phyloP scores from a whole-genome alignment of 2,888 invertebrate genomes.

The Drosophila siamana region DNA sequence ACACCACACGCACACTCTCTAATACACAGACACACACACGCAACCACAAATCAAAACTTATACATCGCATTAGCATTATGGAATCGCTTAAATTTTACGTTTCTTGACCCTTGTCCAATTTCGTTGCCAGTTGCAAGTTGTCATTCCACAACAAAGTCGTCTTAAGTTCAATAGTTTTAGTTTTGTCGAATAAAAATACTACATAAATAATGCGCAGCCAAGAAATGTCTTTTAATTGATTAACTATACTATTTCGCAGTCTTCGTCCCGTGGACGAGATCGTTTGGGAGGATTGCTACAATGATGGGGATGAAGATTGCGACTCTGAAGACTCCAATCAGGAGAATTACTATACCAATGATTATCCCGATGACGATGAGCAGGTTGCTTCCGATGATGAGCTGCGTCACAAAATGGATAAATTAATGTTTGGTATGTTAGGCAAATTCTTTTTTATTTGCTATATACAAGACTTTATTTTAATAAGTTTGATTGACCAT shows the following conservation, averaged over 20 bases:
- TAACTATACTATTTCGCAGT: constrained; percentile 56
- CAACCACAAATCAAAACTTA: neutral
- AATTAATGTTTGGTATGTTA: constrained; percentile 80
- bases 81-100: constrained; percentile 9
- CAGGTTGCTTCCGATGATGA: constrained; percentile 86
- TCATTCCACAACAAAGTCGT: constrained; percentile 61
- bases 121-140: constrained; percentile 56
- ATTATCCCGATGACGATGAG: constrained; percentile 90
- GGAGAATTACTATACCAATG: constrained; percentile 91
- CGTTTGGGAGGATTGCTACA: constrained; percentile 82
- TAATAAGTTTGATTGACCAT: too few relatives aligned
- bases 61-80: constrained; percentile 12
- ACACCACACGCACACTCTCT: constrained; percentile 11
- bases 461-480: too few relatives aligned
- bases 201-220: constrained; percentile 23
- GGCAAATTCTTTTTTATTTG: neutral
- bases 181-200: constrained; percentile 36
- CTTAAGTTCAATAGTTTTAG: constrained; percentile 62
- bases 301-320: constrained; percentile 85
- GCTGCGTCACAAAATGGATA: constrained; percentile 87
- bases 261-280: constrained; percentile 81
- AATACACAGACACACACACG: constrained; percentile 3
- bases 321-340: constrained; percentile 91
- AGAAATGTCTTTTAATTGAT: constrained; percentile 34
- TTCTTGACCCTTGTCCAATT: constrained; percentile 23